Evolutionary conservation across 2,888 invertebrate species (phyloP).

Genomic region (Anoplius nigerrimus): DNA sequence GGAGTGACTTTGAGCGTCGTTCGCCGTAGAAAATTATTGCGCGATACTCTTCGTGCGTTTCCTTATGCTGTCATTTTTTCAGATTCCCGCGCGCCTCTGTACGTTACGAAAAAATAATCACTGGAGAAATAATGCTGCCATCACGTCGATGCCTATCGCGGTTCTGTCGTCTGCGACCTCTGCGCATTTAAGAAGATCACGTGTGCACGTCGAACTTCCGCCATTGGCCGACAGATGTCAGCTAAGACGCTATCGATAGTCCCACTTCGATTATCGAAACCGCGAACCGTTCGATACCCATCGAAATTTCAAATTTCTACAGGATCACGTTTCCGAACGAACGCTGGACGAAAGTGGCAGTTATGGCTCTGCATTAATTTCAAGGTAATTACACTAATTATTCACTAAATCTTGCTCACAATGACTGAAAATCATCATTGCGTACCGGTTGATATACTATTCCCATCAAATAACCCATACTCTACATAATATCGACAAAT

Average conservation of each 20-base stretch:
- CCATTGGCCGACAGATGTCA: slow-evolving; percentile 25
- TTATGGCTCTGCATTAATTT: too few species aligned
- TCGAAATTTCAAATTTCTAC: too few species aligned
- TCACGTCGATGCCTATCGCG: slow-evolving; percentile 31
- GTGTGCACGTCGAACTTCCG: slow-evolving; percentile 33
- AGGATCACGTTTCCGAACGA: too few species aligned
- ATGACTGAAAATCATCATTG: too few species aligned
- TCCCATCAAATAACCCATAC: too few species aligned
- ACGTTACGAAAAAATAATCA: slow-evolving; percentile 33
- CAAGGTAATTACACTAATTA: too few species aligned
- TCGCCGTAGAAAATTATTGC: not conserved
- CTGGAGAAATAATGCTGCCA: slow-evolving; percentile 24
- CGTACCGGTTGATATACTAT: too few species aligned
- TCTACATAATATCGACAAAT: too few species aligned
- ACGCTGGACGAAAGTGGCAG: too few species aligned
- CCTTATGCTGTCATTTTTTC: slow-evolving; percentile 33
- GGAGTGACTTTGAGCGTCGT: not conserved
- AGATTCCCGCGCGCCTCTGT: slow-evolving; percentile 25
- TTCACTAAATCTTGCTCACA: too few species aligned
- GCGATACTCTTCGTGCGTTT: not conserved
- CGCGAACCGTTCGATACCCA: too few species aligned
- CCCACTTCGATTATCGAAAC: slow-evolving; percentile 8
- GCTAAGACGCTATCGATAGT: slow-evolving; percentile 1
- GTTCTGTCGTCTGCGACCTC: slow-evolving; percentile 34
- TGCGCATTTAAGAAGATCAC: slow-evolving; percentile 51